These are phyloP conservation scores for Bursaphelenchus okinawaensis DNA, from an alignment of 2,888 invertebrate species.

Conservation along the genomic window DNA sequence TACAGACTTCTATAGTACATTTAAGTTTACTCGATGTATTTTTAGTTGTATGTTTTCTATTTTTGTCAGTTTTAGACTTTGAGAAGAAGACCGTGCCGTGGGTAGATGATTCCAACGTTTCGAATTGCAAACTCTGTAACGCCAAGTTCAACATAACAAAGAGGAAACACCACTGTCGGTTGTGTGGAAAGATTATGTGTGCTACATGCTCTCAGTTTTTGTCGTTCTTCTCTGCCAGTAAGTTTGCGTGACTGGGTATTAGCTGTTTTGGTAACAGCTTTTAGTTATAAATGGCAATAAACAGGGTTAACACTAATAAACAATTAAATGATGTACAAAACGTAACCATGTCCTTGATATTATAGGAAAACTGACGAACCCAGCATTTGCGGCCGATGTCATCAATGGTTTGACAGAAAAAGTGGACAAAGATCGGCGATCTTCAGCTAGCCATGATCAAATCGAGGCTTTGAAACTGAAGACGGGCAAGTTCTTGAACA, in stretches of 20 bases:
- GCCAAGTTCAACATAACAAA: constrained; percentile 73
- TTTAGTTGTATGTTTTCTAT: not conserved
- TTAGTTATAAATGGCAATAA: not conserved
- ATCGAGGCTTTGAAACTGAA: constrained; percentile 8
- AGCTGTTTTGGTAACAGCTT: constrained; percentile 35
- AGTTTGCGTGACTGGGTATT: constrained; percentile 24
- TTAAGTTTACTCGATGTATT: no score
- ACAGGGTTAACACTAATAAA: not conserved
- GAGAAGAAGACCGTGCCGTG: constrained; percentile 76
- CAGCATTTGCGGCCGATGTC: constrained; percentile 58
- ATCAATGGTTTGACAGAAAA: not conserved
- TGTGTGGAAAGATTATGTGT: constrained; percentile 64
- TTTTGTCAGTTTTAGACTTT: constrained; percentile 61
- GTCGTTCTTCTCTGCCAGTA: constrained; percentile 51
- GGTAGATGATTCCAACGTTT: constrained; percentile 83
- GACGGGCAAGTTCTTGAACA: constrained; percentile 19
- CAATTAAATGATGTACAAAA: no score
- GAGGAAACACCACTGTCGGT: constrained; percentile 88
- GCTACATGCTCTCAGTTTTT: constrained; percentile 51
- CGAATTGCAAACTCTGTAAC: constrained; percentile 83
- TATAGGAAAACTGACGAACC: constrained; percentile 65
- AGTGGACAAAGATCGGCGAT: not conserved
- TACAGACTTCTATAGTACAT: not conserved
- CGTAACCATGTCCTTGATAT: no score
- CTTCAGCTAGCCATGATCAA: not conserved